Base-by-base conservation (phyloP, 2,888 invertebrate genomes). In the Drosophila phalerata region DNA sequence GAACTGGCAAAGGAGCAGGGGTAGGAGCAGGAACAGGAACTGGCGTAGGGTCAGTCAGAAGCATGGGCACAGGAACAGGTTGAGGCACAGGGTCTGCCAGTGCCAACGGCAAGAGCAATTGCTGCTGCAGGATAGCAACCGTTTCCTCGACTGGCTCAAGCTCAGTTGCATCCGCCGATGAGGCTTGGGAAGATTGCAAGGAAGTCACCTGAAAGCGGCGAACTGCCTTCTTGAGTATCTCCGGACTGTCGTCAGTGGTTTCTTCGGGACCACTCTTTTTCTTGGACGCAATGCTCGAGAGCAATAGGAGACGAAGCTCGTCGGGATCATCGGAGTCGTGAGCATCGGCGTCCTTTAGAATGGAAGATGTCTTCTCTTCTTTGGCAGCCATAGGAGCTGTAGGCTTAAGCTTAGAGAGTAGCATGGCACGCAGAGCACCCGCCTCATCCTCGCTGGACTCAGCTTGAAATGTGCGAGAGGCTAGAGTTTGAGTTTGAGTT, bases 181-280 rank as follows among this genome's bases (percentile, higher is more conserved):
- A 5, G 6, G 9, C 5, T 13, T 60, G 55, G 3, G 37, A 5
- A n/a, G 34, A 11, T 19, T 62, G 32, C 42, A 52, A 6, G 0
- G 66, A 38, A 34, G 72, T 60, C 1, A 76, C 30, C 55, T 84
- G 88, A 17, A 92, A 78, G 2, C 92, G 87, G 11, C 88, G 90
- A 0, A 92, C 90, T 5, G 92, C 92, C 69, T 91, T 90, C 64
- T 92, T 92, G 0, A 92, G 79, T n/a, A 92, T 90, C 38, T 77
- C 76, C 1, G 90, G 87, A 51, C 77, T 78, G 0, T 53, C 45
- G 2, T n/a, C 19, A 8, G 19, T 1, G 2, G 1, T 0, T 11
- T 65, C 34, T 3, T 45, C 42, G 1, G 11, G 0, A 8, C 10
- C 32, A 1, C 5, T 19, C n/a, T 77, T 69, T 11, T 76, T 73